These are phyloP conservation scores for Nycteola revayana DNA, from an alignment of 2,888 invertebrate genomes.

Conservation along the genomic window DNA sequence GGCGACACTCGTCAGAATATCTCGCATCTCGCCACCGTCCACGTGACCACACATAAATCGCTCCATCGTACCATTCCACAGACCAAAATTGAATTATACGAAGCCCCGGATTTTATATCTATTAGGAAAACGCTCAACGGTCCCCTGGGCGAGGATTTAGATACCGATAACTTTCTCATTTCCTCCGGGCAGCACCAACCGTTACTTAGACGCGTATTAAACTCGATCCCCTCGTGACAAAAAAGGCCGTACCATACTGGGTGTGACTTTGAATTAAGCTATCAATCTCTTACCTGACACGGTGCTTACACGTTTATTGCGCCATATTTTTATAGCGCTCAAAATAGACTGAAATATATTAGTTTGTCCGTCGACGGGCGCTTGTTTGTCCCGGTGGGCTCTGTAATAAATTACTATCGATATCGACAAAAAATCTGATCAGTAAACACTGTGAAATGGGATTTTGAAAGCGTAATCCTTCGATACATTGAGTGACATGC, in stretches of 20 bases:
- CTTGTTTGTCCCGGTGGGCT: constrained; percentile 18
- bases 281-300: constrained; percentile 64
- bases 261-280: constrained; percentile 52
- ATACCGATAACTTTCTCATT: constrained; percentile 79
- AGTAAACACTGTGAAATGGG: constrained; percentile 8
- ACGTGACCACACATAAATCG: constrained; percentile 62
- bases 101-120: constrained; percentile 75
- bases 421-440: constrained; percentile 7
- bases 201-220: constrained; percentile 58
- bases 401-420: constrained; percentile 16
- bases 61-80: constrained; percentile 43
- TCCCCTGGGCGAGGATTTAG: constrained; percentile 71
- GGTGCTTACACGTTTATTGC: constrained; percentile 47
- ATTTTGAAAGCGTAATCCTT: constrained; percentile 14
- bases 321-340: constrained; percentile 43
- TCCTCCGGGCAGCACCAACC: constrained; percentile 60
- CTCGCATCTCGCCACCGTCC: constrained; percentile 31
- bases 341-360: constrained; percentile 29
- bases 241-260: constrained; percentile 40
- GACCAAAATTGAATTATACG: constrained; percentile 73
- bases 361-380: constrained; percentile 28
- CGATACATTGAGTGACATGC: constrained; percentile 10
- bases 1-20: constrained; percentile 25
- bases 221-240: constrained; percentile 47
- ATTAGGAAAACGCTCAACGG: constrained; percentile 69